A percentile compares a stretch with the other conserved stretches of the same genome.
Conservation (phyloP, 2,888 invertebrate genomes). For the Eupeodes latifasciatus region DNA sequence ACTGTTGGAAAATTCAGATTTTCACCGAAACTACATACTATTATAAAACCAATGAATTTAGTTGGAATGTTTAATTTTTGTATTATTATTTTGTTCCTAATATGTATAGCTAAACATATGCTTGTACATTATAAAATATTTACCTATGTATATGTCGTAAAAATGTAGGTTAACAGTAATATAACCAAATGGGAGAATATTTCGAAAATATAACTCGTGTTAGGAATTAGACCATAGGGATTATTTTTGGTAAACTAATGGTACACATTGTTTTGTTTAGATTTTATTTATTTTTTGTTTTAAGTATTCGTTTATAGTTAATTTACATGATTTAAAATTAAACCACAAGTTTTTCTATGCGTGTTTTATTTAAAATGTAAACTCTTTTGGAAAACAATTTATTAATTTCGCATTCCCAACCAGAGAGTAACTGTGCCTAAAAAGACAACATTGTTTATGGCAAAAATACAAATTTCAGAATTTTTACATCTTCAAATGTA, state of each 20-base stretch:
- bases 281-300: background rate
- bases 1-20: background rate
- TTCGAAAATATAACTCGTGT: background rate
- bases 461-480: too few species aligned
- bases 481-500: too few species aligned
- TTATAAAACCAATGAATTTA: too few species aligned
- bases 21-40: background rate
- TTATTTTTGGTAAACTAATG: background rate
- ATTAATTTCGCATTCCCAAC: too few species aligned
- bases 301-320: too few species aligned
- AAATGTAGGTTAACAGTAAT: background rate
- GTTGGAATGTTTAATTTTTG: background rate
- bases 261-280: background rate
- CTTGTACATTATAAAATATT: background rate
- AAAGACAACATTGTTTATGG: too few species aligned
- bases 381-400: too few species aligned
- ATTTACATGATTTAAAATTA: too few species aligned
- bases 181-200: constrained; percentile 14
- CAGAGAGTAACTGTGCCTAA: too few species aligned
- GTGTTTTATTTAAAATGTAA: too few species aligned
- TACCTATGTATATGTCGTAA: background rate
- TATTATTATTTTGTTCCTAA: background rate
- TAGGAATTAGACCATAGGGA: constrained; percentile 3
- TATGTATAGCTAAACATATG: too few species aligned
- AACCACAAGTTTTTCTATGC: too few species aligned